Base-by-base conservation (phyloP, 2,888 invertebrate genomes). In the Penaeus monodon region DNA sequence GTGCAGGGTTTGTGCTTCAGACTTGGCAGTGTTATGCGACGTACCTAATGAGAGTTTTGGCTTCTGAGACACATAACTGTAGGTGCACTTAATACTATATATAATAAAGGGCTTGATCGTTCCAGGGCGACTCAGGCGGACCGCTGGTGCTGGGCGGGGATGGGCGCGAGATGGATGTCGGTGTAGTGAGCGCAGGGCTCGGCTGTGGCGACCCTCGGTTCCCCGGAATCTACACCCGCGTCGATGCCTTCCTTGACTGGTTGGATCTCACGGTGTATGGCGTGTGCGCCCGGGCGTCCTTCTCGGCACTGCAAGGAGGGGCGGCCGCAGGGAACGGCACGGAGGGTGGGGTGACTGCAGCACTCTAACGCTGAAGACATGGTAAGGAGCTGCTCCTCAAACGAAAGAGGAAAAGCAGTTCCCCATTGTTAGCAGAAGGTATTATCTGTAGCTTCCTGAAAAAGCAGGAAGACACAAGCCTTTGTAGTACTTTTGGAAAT, bases 221-320 rank as follows among this genome's bases (percentile, higher is more conserved):
- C 81, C 85, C 85, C 1, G 81, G 85, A 65, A 74, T 85, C 74
- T 85, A 85, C 80, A 80, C 85, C 38, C 80, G 85, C n/a, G 76
- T 66, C 12, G 85, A 85, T 29, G 85, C 80, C 33, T 85, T 65
- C 85, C 57, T 81, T 17, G 27, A 57, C 38, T 85, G 85, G 85
- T n/a, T 81, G 27, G 85, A 81, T 22, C 38, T 22, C 0, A 63
- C 64, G 17, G 68, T 84, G 29, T 68, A 79, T 29, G 79, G 84
- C 24, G 57, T 38, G 24, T 84, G 84, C 49, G 68, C 70, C 49
- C 64, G 38, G 27, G 81, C 29, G 17, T 57, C 49, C 20, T 70
- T 70, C 70, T 33, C 29, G 64, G 78, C 78, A 1, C 22, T 33
- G 33, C 27, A 63, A 10, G 63, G 64, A 63, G 29, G 24, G n/a